These are phyloP conservation scores for Urocynchramus pylzowi DNA, from an alignment of 2,113 vertebrate species.

Conservation along the genomic window DNA sequence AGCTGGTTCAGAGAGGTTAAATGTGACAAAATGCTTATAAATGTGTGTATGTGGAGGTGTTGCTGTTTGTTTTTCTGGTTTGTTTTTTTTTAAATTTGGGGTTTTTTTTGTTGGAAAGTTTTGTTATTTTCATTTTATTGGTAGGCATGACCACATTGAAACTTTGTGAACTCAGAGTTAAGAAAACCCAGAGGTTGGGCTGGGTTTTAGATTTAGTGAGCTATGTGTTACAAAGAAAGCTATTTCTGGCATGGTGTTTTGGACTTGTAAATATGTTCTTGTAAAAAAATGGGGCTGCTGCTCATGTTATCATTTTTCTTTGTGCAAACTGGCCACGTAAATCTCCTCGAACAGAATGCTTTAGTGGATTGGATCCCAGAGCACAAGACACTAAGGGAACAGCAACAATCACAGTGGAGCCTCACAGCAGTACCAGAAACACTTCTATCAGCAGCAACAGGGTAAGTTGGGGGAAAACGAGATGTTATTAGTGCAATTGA, in stretches of 20 bases:
- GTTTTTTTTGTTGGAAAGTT: background rate
- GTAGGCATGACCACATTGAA: background rate
- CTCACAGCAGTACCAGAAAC: slow-evolving; percentile 33
- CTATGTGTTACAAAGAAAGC: background rate
- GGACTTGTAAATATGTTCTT: slow-evolving; percentile 21
- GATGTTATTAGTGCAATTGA: slow-evolving; percentile 28
- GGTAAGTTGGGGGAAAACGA: slow-evolving; percentile 3
- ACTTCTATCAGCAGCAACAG: slow-evolving; percentile 14
- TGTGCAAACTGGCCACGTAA: slow-evolving; percentile 42
- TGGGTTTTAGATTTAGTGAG: background rate
- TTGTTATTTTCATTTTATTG: background rate
- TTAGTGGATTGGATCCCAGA: slow-evolving; percentile 60
- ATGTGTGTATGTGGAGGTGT: fast-evolving
- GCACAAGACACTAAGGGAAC: slow-evolving; percentile 33
- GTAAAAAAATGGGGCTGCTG: slow-evolving; percentile 3
- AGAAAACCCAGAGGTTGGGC: background rate
- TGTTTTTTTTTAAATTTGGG: background rate
- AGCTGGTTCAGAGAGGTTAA: background rate
- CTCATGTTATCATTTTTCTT: slow-evolving; percentile 6
- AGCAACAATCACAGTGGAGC: slow-evolving; percentile 13
- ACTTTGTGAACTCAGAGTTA: background rate
- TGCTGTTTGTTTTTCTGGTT: background rate
- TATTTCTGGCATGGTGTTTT: background rate
- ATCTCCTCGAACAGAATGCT: slow-evolving; percentile 40
- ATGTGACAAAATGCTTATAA: background rate